A percentile compares a stretch with the other conserved stretches of the same genome.
Conservation (phyloP, 2,113 vertebrate genomes). For the Chascanopsetta lugubris region DNA sequence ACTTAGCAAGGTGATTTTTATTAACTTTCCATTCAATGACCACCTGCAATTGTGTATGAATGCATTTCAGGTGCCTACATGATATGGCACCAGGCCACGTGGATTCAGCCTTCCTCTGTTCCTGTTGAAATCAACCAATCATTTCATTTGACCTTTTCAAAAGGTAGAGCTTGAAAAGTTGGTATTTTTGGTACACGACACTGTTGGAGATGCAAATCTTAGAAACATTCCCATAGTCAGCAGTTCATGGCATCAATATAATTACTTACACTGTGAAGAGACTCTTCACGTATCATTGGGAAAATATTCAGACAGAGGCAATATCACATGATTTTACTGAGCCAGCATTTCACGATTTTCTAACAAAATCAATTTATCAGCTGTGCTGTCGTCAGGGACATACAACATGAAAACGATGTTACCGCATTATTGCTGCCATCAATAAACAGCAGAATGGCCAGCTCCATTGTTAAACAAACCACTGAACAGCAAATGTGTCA, state of each 20-base stretch:
- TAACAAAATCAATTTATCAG: background rate
- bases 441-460: slow-evolving; percentile 37
- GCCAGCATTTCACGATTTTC: background rate
- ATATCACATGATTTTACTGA: background rate
- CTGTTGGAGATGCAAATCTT: background rate
- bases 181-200: too few species aligned
- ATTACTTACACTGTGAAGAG: too few species aligned
- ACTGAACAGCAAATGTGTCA: slow-evolving; percentile 15
- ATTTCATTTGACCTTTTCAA: too few species aligned
- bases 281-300: background rate
- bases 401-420: background rate
- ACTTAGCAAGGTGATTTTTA: too few species aligned
- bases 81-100: too few species aligned
- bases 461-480: background rate
- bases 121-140: too few species aligned
- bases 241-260: background rate
- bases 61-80: too few species aligned
- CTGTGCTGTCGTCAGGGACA: background rate
- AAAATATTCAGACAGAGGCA: background rate
- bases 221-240: background rate
- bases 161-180: too few species aligned
- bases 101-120: too few species aligned
- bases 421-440: slow-evolving; percentile 12
- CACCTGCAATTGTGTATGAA: too few species aligned
- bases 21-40: too few species aligned